Conservation (phyloP, 2,797 vertebrate species). For the Otus scops region DNA sequence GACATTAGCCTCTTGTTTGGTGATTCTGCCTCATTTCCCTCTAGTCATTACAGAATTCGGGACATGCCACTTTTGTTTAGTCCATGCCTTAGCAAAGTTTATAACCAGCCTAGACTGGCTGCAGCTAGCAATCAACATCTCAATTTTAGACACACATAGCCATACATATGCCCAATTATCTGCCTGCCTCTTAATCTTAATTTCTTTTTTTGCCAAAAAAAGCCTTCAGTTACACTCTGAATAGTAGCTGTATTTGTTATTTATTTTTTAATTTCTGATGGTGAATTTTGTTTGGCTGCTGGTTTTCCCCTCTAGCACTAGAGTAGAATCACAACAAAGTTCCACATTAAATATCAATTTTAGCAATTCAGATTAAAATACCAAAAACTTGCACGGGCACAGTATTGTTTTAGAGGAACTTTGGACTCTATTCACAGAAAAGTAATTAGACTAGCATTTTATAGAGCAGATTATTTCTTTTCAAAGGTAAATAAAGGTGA, state of each 20-base stretch:
- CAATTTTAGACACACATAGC: neutral
- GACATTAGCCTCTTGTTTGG: neutral
- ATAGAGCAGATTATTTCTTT: slow-evolving; percentile 6
- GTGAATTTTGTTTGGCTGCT: neutral
- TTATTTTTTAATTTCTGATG: neutral
- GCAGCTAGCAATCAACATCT: neutral
- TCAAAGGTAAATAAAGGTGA: slow-evolving; percentile 35
- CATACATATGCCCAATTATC: neutral
- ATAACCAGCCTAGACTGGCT: neutral
- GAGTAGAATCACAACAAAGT: neutral
- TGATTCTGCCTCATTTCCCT: neutral
- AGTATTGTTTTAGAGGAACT: slow-evolving; percentile 17
- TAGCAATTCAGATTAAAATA: slow-evolving; percentile 39
- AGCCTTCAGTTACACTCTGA: neutral
- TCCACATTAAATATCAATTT: slow-evolving; percentile 14
- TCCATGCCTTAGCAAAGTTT: neutral
- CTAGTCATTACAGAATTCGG: neutral
- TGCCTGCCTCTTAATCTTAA: neutral
- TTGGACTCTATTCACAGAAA: neutral
- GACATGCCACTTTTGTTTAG: neutral
- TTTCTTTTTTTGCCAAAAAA: neutral
- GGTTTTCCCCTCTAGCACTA: neutral
- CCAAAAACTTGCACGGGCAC: neutral
- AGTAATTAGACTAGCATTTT: slow-evolving; percentile 11
- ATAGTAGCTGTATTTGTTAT: neutral